Conservation (phyloP, 2,113 vertebrate genomes). For the Pomatorhinus ruficollis region DNA sequence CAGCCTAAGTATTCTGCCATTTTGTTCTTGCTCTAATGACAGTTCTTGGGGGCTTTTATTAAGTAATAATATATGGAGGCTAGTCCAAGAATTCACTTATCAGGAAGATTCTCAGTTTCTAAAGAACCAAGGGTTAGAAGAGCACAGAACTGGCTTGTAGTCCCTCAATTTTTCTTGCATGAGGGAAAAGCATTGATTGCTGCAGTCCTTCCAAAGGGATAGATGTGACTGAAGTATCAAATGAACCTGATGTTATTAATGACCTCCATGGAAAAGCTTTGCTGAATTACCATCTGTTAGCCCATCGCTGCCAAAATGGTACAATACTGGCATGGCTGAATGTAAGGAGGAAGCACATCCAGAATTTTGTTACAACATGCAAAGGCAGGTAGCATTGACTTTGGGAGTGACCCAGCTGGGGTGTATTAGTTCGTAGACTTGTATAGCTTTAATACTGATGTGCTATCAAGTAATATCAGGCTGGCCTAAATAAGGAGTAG, state of each 20-base stretch:
- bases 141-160: background rate
- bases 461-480: background rate
- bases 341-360: background rate
- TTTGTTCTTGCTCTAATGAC: background rate
- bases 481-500: background rate
- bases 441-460: background rate
- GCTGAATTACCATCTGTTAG: conserved; percentile 6
- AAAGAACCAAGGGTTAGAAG: background rate
- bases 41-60: background rate
- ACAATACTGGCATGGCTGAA: background rate
- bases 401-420: background rate
- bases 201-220: background rate
- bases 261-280: background rate
- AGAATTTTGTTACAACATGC: background rate
- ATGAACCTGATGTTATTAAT: conserved; percentile 15
- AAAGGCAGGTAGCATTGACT: background rate
- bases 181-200: background rate
- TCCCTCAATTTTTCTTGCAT: background rate
- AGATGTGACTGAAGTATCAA: background rate
- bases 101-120: background rate
- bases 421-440: background rate
- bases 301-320: background rate
- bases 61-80: background rate
- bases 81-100: background rate
- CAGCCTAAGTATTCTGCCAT: background rate